Evolutionary conservation across 2,888 invertebrate species (phyloP).

Genomic region (Camponotus fellah): DNA sequence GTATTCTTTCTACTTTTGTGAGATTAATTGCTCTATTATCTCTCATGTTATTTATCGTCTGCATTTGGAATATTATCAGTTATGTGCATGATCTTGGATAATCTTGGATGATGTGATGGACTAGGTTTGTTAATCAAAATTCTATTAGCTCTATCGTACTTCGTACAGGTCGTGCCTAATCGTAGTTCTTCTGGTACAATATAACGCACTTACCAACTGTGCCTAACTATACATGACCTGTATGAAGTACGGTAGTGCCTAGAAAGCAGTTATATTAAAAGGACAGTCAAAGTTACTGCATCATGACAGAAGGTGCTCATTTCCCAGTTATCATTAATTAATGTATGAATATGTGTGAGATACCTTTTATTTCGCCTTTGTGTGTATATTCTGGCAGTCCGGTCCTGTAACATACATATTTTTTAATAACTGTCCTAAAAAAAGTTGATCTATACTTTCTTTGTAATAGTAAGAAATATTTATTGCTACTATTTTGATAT

Average conservation of each 20-base stretch:
- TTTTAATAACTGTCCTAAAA: conserved; percentile 20
- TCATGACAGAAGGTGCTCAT: conserved; percentile 38
- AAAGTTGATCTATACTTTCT: background rate
- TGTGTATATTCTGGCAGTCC: conserved; percentile 83
- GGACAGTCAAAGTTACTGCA: conserved; percentile 51
- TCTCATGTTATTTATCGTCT: background rate
- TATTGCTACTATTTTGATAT: background rate
- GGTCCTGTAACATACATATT: conserved; percentile 79
- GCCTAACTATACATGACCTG: conserved; percentile 75
- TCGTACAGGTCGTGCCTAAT: conserved; percentile 78
- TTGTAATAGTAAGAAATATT: conserved; percentile 3
- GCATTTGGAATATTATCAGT: conserved; percentile 18
- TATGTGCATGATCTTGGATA: background rate
- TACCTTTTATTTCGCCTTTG: conserved; percentile 86
- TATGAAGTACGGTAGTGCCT: conserved; percentile 77
- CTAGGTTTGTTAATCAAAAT: conserved; percentile 62
- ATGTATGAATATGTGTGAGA: conserved; percentile 34
- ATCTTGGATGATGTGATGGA: background rate
- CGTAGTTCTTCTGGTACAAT: conserved; percentile 65
- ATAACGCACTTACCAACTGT: conserved; percentile 75
- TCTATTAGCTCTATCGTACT: conserved; percentile 77
- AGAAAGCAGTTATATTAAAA: conserved; percentile 74
- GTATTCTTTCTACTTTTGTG: background rate
- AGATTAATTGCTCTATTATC: background rate
- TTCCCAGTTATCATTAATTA: conserved; percentile 32